Base-by-base conservation (phyloP, 2,797 vertebrate species). In the Threskiornis aethiopicus region DNA sequence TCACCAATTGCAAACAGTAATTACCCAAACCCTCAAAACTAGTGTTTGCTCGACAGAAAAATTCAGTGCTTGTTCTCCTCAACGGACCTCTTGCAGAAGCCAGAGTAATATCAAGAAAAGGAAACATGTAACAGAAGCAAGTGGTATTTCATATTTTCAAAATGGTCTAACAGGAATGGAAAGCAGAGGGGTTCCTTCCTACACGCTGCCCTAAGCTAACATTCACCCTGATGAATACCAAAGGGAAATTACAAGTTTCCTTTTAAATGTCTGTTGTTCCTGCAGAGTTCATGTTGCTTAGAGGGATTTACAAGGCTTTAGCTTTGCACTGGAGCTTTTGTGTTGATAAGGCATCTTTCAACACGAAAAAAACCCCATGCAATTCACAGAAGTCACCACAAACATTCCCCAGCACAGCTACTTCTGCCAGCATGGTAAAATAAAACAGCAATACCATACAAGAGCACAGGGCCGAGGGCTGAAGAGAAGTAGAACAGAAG, bases 191-290 rank as follows among this genome's bases (percentile, higher is more conserved):
- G 29, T 58, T 97, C 67, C 88, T 90, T 96, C 61, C 49, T 86
- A 83, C 42, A 46, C 10, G 2, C 42, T 89, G 65, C 59, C 64
- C 44, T 86, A 71, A 92, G 35, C n/a, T 92, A 78, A 85, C 57
- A 61, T 67, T 91, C 65, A 51, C 61, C 49, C 54, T 35, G 14
- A 76, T 37, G 62, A 67, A 81, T 58, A 83, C 35, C 3, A 15
- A 88, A 92, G 75, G 67, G 29, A 95, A 94, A 75, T 92, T 47
- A 77, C 51, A 94, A 80, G 59, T 83, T 92, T 77, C 62, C 88
- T 94, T 73, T 39, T 59, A 91, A 86, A 77, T 59, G 59, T 19
- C 49, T 87, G 62, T 29, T 89, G 47, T 69, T 95, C 57, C 71
- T 87, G 37, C 57, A 87, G 57, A 91, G 55, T 22, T 87, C 12